Base-by-base conservation (phyloP, 2,113 vertebrate genomes). In the Lagopus muta region DNA sequence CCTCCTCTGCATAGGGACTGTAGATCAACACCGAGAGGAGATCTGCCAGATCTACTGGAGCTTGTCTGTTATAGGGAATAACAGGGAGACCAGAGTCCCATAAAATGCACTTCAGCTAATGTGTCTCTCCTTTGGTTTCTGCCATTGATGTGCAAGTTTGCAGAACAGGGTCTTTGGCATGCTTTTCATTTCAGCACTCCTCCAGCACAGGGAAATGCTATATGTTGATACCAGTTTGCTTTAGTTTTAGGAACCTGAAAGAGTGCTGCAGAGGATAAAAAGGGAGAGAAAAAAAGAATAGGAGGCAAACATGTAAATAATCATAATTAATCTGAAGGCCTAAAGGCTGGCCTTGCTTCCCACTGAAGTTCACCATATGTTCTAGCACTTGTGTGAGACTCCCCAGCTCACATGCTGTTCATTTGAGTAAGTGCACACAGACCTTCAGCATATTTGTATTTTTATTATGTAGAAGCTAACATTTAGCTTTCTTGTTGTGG, bases 391-490 rank as follows among this genome's bases (percentile, higher is more conserved):
- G 73, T 81, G 57, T 54, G 96, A 92, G 90, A 90, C 91, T 95
- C 57, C 71, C 75, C 3, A 5, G 73, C 76, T 97, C 82, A 82
- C 11, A 4, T 95, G 90, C 75, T 95, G 76, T 94, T 90, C 74
- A 93, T 93, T 94, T 97, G 78, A 90, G 52, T 61, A 90, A 94
- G 91, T 72, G 27, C 52, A 38, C 28, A 14, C 64, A 94, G 95
- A 95, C 86, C 80, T 96, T 92, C 88, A 85, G 93, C 82, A 91
- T 92, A 94, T 96, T 85, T 69, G 72, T 95, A 65, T 91, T 92
- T 97, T 94, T 94, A 83, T 88, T 91, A 94, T 88, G 91, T 95
- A 90, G 93, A 90, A 90, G 58, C 69, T 95, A 94, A 90, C 91
- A 92, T 95, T 93, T 95, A 96, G 82, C 58, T 94, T 95, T 94